Evolutionary conservation across 2,113 vertebrate species (phyloP).

Genomic region (Actinemys pallida): DNA sequence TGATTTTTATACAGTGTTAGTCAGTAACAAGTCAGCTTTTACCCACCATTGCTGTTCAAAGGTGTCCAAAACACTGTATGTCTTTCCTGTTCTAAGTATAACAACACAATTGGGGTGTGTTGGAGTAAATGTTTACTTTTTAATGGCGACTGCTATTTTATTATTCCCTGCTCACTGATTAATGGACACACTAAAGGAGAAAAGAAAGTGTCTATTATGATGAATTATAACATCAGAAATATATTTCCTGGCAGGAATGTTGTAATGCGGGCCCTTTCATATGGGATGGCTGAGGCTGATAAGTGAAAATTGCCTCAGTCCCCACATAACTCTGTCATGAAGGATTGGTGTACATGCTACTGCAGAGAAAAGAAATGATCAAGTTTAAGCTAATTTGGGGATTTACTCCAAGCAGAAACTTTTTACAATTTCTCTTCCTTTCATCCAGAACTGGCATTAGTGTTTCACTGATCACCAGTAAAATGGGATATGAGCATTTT

Average conservation of each 20-base stretch:
- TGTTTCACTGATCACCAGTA: not conserved
- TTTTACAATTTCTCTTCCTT: not conserved
- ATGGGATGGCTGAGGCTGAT: not conserved
- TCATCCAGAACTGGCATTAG: not conserved
- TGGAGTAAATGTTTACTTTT: not conserved
- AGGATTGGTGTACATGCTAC: not conserved
- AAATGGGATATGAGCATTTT: not conserved
- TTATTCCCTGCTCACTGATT: fast-evolving
- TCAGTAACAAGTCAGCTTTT: not conserved
- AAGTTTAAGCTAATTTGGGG: not conserved
- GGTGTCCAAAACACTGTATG: not conserved
- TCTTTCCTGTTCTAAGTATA: not conserved
- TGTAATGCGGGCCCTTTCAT: not conserved
- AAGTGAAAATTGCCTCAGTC: not conserved
- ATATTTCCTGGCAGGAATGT: not conserved
- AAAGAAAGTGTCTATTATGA: not conserved
- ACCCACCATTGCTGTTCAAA: not conserved
- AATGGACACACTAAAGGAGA: not conserved
- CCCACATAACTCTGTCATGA: not conserved
- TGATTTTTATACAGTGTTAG: not conserved
- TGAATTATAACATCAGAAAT: not conserved
- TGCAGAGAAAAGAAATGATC: not conserved
- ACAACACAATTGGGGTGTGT: not conserved
- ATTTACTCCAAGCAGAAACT: not conserved
- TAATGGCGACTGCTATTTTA: not conserved